Percentiles rank a stretch among this genome's conserved stretches.
phyloP scores from a whole-genome alignment of 2,797 vertebrate genomes.

The Amblyopsis hoosieri region DNA sequence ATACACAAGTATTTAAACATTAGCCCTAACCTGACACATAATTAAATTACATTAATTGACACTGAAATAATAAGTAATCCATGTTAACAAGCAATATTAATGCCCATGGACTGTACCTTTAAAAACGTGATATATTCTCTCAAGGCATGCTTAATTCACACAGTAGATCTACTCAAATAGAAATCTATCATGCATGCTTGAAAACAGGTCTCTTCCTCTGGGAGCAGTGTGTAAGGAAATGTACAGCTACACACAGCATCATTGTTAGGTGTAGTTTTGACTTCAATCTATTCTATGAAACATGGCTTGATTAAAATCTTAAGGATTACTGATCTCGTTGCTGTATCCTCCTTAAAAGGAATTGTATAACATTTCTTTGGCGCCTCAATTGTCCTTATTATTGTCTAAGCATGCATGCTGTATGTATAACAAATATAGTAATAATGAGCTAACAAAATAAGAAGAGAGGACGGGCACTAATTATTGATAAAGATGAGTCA shows the following conservation, averaged over 20 bases:
- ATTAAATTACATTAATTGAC: no score
- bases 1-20: no score
- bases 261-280: slow-evolving; percentile 8
- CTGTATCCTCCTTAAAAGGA: no score
- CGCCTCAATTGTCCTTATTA: background rate
- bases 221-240: slow-evolving; percentile 7
- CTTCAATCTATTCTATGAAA: background rate
- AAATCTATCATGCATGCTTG: slow-evolving; percentile 6
- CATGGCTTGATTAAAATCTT: slow-evolving; percentile 25
- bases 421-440: background rate
- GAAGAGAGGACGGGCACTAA: slow-evolving; percentile 29
- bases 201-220: slow-evolving; percentile 25
- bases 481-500: slow-evolving; percentile 56
- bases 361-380: no score
- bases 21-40: no score
- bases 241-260: background rate
- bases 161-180: slow-evolving; percentile 1
- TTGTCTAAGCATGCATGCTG: slow-evolving; percentile 7
- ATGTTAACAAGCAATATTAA: no score
- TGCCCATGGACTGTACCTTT: no score
- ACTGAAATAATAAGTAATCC: no score
- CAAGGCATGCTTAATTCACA: background rate
- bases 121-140: background rate
- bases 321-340: slow-evolving; percentile 21
- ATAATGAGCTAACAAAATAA: slow-evolving; percentile 41